Base-by-base conservation (phyloP, 1,140 invertebrate genomes). In the Hylyphantes graminicola region DNA sequence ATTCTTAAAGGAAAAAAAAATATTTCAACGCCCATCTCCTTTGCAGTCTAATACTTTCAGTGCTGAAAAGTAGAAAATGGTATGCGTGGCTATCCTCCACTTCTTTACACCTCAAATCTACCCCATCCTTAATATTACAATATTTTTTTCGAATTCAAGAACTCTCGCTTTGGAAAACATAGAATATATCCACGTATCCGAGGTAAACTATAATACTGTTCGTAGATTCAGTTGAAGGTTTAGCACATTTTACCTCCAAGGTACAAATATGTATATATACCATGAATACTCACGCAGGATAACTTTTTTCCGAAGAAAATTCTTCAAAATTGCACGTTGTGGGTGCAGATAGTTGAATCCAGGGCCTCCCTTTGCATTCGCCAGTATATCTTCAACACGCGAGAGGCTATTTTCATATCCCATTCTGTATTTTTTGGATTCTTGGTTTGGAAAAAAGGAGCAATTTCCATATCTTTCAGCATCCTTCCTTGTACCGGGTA, bases 311-410 rank as follows among this genome's bases (percentile, higher is more conserved):
- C 15, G 15, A 74, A 78, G 53, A 78, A 78, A 78, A 78, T 21
- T 67, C 51, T 67, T 55, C 63, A 19, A 65, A 78, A 78, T 78
- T 78, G 76, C 76, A 78, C 76, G 76, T 78, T 78, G 59, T 67
- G 76, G 61, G 50, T 11, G 76, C 21, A 78, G 57, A 65, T 78
- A 78, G 76, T 78, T 78, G 76, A 78, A 78, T 78, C 19, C 48
- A 19, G 57, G 15, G 50, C 48, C 35, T 63, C 63, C 55, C 51
- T 63, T 78, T 78, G 63, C 76, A 78, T 78, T 65, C 17, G 64
- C 21, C 59, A 13, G 48, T 76, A 76, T 64, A 57, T 15, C 59
- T 50, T 13, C n/a, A 61, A 78, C 76, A 78, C 76, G 76, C 76
- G 51, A 78, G 53, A 67, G 12, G 61, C 50, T 74, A 17, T 7